These are phyloP conservation scores for Agonopterix heracliana DNA, from an alignment of 2,888 invertebrate genomes.

Conservation along the genomic window DNA sequence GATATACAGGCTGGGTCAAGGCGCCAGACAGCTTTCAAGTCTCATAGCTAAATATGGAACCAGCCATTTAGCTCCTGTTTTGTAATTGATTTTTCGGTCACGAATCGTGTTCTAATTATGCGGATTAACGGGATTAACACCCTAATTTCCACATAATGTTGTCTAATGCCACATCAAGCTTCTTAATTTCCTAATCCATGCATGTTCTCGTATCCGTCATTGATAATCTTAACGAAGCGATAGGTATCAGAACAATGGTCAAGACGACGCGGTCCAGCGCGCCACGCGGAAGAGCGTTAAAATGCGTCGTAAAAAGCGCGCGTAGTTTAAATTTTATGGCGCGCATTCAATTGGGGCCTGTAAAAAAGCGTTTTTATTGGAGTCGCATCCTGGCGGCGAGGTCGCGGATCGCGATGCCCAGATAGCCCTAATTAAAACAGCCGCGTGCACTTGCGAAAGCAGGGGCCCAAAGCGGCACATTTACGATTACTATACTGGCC, in stretches of 20 bases:
- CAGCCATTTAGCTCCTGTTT: slow-evolving; percentile 56
- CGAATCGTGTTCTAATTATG: slow-evolving; percentile 48
- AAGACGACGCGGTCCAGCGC: slow-evolving; percentile 26
- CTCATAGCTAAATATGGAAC: slow-evolving; percentile 55
- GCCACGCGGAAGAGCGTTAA: slow-evolving; percentile 65
- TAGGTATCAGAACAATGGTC: slow-evolving; percentile 57
- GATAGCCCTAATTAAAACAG: slow-evolving; percentile 71
- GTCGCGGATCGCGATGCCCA: slow-evolving; percentile 52
- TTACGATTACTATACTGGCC: slow-evolving; percentile 12
- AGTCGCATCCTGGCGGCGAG: slow-evolving; percentile 60
- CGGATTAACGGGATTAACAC: slow-evolving; percentile 26
- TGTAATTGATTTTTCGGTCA: slow-evolving; percentile 42
- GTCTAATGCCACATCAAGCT: slow-evolving; percentile 38
- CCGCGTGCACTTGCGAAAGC: slow-evolving; percentile 58
- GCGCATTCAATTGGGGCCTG: slow-evolving; percentile 68
- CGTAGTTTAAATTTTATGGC: slow-evolving; percentile 70
- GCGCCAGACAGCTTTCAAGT: slow-evolving; percentile 68
- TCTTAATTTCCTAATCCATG: slow-evolving; percentile 56
- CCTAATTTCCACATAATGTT: slow-evolving; percentile 57
- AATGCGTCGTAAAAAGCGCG: slow-evolving; percentile 66
- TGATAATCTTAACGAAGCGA: slow-evolving; percentile 40
- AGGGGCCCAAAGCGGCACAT: too few species aligned
- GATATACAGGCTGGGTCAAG: slow-evolving; percentile 62
- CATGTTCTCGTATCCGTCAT: slow-evolving; percentile 45
- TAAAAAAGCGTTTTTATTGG: slow-evolving; percentile 70